A percentile compares a stretch with the other conserved stretches of the same genome.
These are phyloP conservation scores for Macrosiphum euphorbiae DNA, from an alignment of 2,888 invertebrate species.

Conservation along the genomic window DNA sequence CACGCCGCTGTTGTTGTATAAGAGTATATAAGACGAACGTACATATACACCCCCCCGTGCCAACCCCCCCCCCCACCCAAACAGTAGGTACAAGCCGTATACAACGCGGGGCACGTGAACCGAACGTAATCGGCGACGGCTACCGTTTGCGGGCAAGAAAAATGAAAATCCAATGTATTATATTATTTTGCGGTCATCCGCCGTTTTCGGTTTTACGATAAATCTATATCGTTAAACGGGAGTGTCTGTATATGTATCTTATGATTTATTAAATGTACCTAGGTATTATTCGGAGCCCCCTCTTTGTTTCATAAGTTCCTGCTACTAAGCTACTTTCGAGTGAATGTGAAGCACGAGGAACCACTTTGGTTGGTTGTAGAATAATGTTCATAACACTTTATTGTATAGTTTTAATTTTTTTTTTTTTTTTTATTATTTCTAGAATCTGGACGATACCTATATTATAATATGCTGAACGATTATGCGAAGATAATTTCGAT, in stretches of 20 bases:
- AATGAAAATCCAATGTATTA: background rate
- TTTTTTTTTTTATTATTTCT: background rate
- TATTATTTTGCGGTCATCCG: background rate
- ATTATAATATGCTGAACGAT: background rate
- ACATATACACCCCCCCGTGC: background rate
- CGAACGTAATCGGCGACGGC: constrained; percentile 24
- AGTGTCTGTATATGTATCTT: background rate
- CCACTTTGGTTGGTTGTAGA: background rate
- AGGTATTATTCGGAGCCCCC: background rate
- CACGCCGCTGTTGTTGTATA: background rate
- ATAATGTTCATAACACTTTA: too few relatives aligned
- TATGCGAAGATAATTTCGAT: background rate
- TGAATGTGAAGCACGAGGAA: background rate
- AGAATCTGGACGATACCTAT: background rate
- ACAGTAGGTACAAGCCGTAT: background rate
- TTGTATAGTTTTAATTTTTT: background rate
- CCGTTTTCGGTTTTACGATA: background rate
- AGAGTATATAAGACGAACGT: background rate
- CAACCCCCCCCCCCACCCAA: too few relatives aligned
- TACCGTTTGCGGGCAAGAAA: background rate
- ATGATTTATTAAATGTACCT: background rate
- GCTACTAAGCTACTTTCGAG: background rate
- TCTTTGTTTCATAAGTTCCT: background rate
- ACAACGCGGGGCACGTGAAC: background rate
- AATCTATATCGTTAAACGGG: background rate